A percentile compares a stretch with the other conserved stretches of the same genome.
Conservation (phyloP, 2,113 vertebrate genomes). For the Lamprologus speciosus region DNA sequence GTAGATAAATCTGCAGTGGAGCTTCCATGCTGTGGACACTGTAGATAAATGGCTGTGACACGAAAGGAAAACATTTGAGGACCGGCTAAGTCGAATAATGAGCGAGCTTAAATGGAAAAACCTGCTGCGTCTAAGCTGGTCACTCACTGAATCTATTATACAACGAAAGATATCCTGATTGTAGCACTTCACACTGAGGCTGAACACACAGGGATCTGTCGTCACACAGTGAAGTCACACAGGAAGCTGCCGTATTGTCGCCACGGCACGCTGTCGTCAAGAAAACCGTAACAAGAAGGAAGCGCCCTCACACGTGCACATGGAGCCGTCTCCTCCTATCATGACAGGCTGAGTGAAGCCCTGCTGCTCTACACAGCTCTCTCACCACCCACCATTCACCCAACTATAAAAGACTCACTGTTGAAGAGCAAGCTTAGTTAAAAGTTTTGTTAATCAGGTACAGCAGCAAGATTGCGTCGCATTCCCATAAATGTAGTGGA, state of each 20-base stretch:
- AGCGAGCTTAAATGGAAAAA: conserved; percentile 35
- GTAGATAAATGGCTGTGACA: conserved; percentile 7
- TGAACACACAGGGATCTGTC: conserved; percentile 22
- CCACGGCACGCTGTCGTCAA: conserved; percentile 1
- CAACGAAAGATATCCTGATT: conserved; percentile 31
- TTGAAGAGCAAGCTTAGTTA: not conserved
- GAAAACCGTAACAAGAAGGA: conserved; percentile 7
- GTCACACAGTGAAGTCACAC: not conserved
- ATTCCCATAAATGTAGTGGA: not conserved
- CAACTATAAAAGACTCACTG: not conserved
- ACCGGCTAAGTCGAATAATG: conserved; percentile 12
- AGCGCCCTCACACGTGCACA: not conserved
- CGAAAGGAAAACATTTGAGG: conserved; percentile 25
- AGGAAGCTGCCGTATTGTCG: conserved; percentile 13
- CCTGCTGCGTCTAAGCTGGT: conserved; percentile 3
- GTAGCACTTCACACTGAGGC: not conserved
- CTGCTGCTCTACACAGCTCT: not conserved
- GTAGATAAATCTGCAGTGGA: not conserved
- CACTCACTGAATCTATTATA: conserved; percentile 37
- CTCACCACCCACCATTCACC: not conserved
- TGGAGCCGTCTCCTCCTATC: not conserved
- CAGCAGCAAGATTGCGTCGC: not conserved
- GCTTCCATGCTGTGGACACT: not conserved
- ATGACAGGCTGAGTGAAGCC: not conserved
- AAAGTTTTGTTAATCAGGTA: not conserved